Base-by-base conservation (phyloP, 2,888 invertebrate genomes). In the Pachydiplax longipennis region DNA sequence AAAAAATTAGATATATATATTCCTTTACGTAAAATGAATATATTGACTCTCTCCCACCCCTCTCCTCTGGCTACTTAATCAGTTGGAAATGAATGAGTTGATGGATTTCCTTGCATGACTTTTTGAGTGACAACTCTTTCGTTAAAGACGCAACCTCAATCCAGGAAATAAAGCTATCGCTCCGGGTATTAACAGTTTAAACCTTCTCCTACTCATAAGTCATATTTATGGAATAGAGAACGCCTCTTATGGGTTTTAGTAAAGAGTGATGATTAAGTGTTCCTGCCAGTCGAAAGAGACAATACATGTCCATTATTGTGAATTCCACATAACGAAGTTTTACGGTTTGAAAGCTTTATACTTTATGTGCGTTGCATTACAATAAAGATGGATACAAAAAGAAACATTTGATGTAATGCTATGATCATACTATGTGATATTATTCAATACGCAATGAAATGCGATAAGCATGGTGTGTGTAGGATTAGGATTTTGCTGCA, bases 401-500 rank as follows among this genome's bases (percentile, higher is more conserved):
- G 61, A 61, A 87, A n/a, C 22, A 25, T 37, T 40, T 87, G 37
- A 61, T 61, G 61, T 65, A n/a, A 87, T 22, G 61, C 87, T 87
- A 87, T 61, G 53, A 61, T 37, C 65, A 35, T 61, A 37, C 87
- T 87, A 87, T 37, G 87, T 87, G 87, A 87, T 3, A 37, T 44
- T 65, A 87, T 37, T 87, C 31, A 37, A 58, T 37, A 87, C 87
- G 87, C 87, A 61, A 87, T 35, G 37, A 58, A 65, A 87, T 87
- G 87, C 87, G 61, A 65, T 13, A 87, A 87, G 87, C 87, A 37
- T 87, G 87, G 87, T 87, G 87, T 87, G 87, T 87, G 61, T 37
- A 87, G 87, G 87, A 61, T 31, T 37, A 87, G 87, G 87, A 58
- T 58, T 31, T 61, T 25, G 87, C 87, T 65, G 87, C 87, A 87